phyloP scores from a whole-genome alignment of 2,113 vertebrate species.

The Spea multiplicata region DNA sequence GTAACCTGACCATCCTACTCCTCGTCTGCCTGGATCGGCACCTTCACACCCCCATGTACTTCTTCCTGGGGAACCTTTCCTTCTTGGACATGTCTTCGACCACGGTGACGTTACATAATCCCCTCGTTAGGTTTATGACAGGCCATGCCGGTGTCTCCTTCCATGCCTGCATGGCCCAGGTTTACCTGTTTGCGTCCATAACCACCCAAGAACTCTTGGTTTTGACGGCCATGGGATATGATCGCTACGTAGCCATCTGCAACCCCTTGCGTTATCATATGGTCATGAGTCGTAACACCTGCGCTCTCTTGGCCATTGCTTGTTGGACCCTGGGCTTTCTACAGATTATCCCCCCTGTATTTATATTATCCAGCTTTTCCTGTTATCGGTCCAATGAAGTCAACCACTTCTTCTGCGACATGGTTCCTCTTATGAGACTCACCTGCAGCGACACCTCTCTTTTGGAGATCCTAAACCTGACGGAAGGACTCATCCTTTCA shows the following conservation, averaged over 20 bases:
- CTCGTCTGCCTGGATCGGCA: constrained; percentile 7
- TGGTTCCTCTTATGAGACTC: constrained; percentile 37
- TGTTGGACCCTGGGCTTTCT: constrained; percentile 15
- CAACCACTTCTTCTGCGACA: constrained; percentile 49
- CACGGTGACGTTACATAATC: background rate
- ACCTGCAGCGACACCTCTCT: constrained; percentile 37
- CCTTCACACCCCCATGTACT: background rate
- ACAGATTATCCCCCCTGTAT: constrained; percentile 7
- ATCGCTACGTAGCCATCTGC: background rate
- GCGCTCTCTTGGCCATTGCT: background rate
- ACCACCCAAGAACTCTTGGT: constrained; percentile 1
- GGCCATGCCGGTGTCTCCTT: background rate
- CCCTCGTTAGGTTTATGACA: background rate
- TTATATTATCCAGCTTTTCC: constrained; percentile 23
- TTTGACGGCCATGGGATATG: constrained; percentile 15
- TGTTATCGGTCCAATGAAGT: constrained; percentile 39
- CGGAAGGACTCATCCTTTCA: constrained; percentile 19
- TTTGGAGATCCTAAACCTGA: constrained; percentile 26
- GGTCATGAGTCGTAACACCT: background rate
- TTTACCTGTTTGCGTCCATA: constrained; percentile 13
- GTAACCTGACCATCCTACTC: background rate
- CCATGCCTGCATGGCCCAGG: background rate
- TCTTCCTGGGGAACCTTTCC: background rate
- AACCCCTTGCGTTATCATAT: constrained; percentile 14
- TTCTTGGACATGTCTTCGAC: constrained; percentile 4